Evolutionary conservation across 1,140 invertebrate species (phyloP), one percentile per base, ranked within the genome.

Genomic region (Diuraphis noxia): DNA sequence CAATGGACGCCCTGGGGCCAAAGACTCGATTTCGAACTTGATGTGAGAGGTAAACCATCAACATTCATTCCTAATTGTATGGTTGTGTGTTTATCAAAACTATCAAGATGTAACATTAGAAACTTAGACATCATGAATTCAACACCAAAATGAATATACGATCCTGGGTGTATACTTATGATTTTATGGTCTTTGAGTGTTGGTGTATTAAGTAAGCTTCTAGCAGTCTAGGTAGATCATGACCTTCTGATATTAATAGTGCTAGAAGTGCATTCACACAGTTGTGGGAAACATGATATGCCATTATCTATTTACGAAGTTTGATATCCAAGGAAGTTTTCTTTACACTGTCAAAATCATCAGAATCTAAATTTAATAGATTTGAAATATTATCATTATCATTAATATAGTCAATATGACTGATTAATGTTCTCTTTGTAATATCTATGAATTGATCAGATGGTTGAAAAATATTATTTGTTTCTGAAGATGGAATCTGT

Each of bases 81-180:
- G 21, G 23, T 30, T 43, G 30, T 23, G 25, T 30, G 8, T 25
- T 30, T 84, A 41, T 84, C 40, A 41, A 84, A 84, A 40, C 8
- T 23, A 17, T 84, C 38, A 25, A 41, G 13, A 84, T 84, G 40
- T 30, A 7, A 7, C 13, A 30, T 41, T 84, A 84, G 43, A 17
- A 84, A 25, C 25, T 41, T 41, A 43, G 40, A 43, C 30, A 86
- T 30, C 43, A 86, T 43, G 49, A 86, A 86, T 43, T 86, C 19
- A 43, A 86, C n/a, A 46, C 84, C 84, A 86, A 86, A n/a, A 34
- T 86, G 25, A 46, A 86, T 86, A 41, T 86, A 86, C 17, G 23
- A 43, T 5, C 84, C 84, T 30, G 84, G 84, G 36, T 41, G 84
- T 17, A 86, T 19, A 85, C 30, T n/a, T 72, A 34, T 72, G n/a